Conservation (phyloP, 2,888 invertebrate species). For the Cheilosia vulpina region DNA sequence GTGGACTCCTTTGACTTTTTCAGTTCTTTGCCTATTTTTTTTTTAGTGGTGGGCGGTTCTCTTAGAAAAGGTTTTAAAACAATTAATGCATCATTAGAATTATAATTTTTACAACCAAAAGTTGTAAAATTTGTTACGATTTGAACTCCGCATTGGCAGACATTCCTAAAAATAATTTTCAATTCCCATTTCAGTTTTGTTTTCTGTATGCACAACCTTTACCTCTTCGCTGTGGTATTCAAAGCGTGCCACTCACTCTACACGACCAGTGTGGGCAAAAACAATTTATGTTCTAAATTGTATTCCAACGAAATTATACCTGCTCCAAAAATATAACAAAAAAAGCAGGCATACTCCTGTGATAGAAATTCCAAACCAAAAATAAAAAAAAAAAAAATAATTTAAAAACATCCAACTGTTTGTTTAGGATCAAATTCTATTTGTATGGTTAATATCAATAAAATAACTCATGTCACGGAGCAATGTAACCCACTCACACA, state of each 20-base stretch:
- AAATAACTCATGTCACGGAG: not conserved
- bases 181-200: not conserved
- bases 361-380: not conserved
- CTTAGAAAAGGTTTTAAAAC: no score
- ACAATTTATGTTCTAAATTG: not conserved
- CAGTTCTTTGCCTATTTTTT: no score
- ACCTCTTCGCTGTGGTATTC: not conserved
- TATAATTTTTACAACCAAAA: not conserved
- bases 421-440: slow-evolving; percentile 1
- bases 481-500: not conserved
- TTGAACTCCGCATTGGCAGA: not conserved
- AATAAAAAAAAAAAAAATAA: not conserved
- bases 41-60: no score
- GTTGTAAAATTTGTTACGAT: not conserved
- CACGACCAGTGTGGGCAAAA: not conserved
- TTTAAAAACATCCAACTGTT: not conserved
- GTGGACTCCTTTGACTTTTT: no score
- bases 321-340: slow-evolving; percentile 20
- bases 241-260: not conserved
- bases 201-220: not conserved
- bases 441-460: slow-evolving; percentile 21
- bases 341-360: no score
- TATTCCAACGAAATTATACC: not conserved
- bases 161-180: not conserved
- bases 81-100: no score